Evolutionary conservation across 2,113 vertebrate species (phyloP).

Genomic region (Strigops habroptila): DNA sequence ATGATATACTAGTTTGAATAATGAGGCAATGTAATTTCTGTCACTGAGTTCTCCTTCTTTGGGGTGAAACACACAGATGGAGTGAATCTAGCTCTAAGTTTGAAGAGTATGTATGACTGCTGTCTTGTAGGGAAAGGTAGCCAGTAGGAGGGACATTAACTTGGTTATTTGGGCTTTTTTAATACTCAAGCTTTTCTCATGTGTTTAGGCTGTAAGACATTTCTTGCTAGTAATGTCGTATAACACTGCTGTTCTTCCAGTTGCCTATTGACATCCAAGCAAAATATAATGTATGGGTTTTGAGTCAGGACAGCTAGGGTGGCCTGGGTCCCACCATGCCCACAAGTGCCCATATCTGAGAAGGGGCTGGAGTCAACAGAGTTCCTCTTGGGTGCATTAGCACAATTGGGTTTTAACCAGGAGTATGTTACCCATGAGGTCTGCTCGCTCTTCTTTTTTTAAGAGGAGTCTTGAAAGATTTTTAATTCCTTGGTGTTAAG

Average conservation of each 20-base stretch:
- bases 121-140: not conserved
- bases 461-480: not conserved
- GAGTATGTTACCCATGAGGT: rapidly evolving
- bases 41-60: not conserved
- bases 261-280: not conserved
- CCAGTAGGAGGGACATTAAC: not conserved
- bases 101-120: not conserved
- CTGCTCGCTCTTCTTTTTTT: not conserved
- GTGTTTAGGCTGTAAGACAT: not conserved
- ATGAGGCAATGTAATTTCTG: not conserved
- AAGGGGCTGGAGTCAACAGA: too few species aligned
- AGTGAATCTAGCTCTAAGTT: not conserved
- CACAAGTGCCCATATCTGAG: rapidly evolving
- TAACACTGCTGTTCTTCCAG: not conserved
- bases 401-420: not conserved
- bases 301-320: not conserved
- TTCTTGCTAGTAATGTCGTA: not conserved
- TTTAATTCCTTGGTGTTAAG: not conserved
- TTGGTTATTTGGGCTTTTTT: not conserved
- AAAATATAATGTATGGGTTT: rapidly evolving
- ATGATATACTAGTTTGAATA: not conserved
- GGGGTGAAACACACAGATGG: not conserved
- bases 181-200: not conserved
- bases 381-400: rapidly evolving
- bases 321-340: too few species aligned